Evolutionary conservation across 1,140 invertebrate genomes (phyloP), one percentile per base, ranked within the genome.

Genomic region (Mycetomoellerius zeteki): DNA sequence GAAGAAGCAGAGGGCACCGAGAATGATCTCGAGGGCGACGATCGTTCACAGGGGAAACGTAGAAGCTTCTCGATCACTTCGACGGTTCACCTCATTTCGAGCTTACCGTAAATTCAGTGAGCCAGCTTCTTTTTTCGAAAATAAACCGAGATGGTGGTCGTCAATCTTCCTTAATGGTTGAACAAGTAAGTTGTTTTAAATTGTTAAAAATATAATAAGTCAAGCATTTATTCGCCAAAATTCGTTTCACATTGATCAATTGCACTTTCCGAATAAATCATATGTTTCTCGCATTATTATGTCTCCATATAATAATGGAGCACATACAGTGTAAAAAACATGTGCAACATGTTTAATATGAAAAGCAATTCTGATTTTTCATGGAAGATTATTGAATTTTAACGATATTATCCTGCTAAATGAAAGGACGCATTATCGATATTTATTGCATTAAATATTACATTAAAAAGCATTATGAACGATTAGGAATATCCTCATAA

Each of bases 181-280:
- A 62, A 60, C 37, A 50, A 84, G 80, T 84, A 84, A 84, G 56
- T 62, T 60, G 7, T 21, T 14, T 24, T 21, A 4, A 81, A 71
- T 81, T 43, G 14, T 67, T 54, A 81, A 19, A 52, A 6, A n/a
- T 60, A 56, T 62, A 54, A 47, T 5, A 14, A 19, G 14, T 30
- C 43, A 6, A 37, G 30, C 19, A 24, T 60, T 33, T 65, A 43
- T 21, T 52, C 24, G n/a, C 14, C 16, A 19, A 10, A 30, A 65
- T 2, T 78, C 0, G 1, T 16, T 56, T 5, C 12, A 21, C 3
- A 2, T 56, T 65, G 8, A 76, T 76, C 14, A 60, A 76, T 76
- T 73, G 5, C n/a, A 76, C 16, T 37, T 76, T 60, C 19, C 19
- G 16, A 64, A n/a, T 8, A 10, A 24, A 69, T 47, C 12, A 16